Evolutionary conservation across 2,113 vertebrate genomes (phyloP).

Genomic region (Pelmatolapia mariae): DNA sequence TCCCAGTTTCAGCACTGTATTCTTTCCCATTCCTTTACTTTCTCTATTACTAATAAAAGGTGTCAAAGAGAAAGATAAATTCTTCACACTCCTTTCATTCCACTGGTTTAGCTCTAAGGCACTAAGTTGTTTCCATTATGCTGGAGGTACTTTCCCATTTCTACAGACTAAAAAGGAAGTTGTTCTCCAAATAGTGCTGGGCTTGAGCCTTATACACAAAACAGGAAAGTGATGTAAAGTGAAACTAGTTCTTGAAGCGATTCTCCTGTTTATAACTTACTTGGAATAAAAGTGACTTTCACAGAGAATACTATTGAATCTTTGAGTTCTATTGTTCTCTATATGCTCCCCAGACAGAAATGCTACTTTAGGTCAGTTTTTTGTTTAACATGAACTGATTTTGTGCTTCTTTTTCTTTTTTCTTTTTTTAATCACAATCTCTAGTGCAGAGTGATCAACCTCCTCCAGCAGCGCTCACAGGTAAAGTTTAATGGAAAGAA

Average conservation of each 20-base stretch:
- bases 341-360: background rate
- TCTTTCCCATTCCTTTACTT: background rate
- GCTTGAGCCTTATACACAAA: background rate
- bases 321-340: background rate
- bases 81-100: background rate
- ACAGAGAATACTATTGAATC: background rate
- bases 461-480: constrained; percentile 36
- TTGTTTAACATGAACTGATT: background rate
- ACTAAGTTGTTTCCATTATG: constrained; percentile 49
- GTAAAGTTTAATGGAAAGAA: constrained; percentile 36
- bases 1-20: background rate
- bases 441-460: constrained; percentile 28
- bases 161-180: constrained; percentile 53
- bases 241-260: constrained; percentile 45
- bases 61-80: background rate
- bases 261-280: background rate
- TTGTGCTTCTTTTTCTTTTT: background rate
- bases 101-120: constrained; percentile 1
- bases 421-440: background rate
- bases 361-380: background rate
- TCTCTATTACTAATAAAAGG: background rate
- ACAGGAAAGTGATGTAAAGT: constrained; percentile 58
- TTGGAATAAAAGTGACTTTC: background rate
- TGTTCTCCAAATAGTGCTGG: constrained; percentile 28
- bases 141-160: constrained; percentile 68